Evolutionary conservation across 2,888 invertebrate species (phyloP), one percentile per base, ranked within the genome.

Genomic region (Germaria angustata): DNA sequence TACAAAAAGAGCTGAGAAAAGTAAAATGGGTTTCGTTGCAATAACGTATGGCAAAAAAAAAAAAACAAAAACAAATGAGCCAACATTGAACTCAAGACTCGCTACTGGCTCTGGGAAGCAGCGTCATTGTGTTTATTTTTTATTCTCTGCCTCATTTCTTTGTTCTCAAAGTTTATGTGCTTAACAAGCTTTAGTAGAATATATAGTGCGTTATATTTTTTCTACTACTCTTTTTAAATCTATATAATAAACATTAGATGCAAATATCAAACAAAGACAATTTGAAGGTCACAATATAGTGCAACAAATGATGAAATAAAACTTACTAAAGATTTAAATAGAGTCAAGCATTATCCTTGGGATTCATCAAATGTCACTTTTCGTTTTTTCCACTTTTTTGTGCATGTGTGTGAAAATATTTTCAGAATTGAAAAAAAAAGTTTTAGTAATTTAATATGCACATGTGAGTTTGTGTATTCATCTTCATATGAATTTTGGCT

Each of bases 11-110:
- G 34, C 9, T 46, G 13, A 39, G 6, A 55, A 69, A 69, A 57
- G 69, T 65, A 75, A 80, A 71, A 76, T 81, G 57, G 41, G 46
- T 72, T 71, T 66, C 65, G 71, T 61, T 81, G 66, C 61, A 77
- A 77, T 72, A 77, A 81, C 81, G 77, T 81, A 77, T 73, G 72
- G 72, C 39, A 32, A 24, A 34, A 32, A 39, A 39, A 46, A 61
- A 57, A 34, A 39, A 28, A 72, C 44, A 36, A 46, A 9, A 49
- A 15, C 28, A 28, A 28, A 28, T 5, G 28, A 39, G n/a, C 17
- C 4, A 63, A 32, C 17, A 17, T 0, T 22, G 22, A 51, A 57
- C 44, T 5, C 3, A 51, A 66, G 15, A 57, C 28, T 28, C 3
- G 36, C 49, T 57, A n/a, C 46, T 46, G 24, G 57, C 57, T 9